Base-by-base conservation (phyloP, 2,888 invertebrate species). In the Adelognathus sp. region DNA sequence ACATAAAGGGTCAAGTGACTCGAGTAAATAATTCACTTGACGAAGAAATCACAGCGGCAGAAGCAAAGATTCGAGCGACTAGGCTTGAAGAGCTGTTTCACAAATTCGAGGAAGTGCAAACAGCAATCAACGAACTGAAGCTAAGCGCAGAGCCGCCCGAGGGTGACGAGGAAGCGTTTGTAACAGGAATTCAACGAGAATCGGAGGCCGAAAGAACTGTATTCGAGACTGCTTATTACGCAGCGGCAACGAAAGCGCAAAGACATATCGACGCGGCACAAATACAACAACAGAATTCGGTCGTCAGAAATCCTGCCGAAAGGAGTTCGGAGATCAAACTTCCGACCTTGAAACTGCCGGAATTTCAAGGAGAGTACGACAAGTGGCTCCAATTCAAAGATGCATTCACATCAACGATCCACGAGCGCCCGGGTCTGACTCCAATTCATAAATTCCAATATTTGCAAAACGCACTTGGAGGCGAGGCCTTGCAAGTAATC, bases 291-390 rank as follows among this genome's bases (percentile, higher is more conserved):
- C 11, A 11, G 16, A 16, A 54, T 27, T n/a, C 3, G 7, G 41
- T 14, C 14, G 3, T 3, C 2, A 66, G 46, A 33, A 18, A 44
- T 9, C 1, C 50, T 24, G 7, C 6, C 3, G 66, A 52, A 18
- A n/a, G 58, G 21, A 9, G 24, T 36, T 33, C 36, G 24, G 60
- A 29, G 11, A 36, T 60, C 4, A 70, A 70, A 31, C 60, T 70
- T 5, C 60, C 70, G 18, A 39, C 9, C 1, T 44, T 70, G 6
- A 70, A 50, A 56, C 11, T 69, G 5, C 69, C 69, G 9, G 69
- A 69, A 58, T 69, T 69, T n/a, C 33, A 69, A 7, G 69, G 69
- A 27, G 69, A 69, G 2, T 60, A 58, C 36, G 52, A 69, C 11
- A 14, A 21, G 14, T 70, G 70, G 60, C 58, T 70, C 7, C 3